A percentile compares a stretch with the other conserved stretches of the same genome.
These are phyloP conservation scores for Pogonus chalceus DNA, from an alignment of 1,140 invertebrate genomes.

Conservation along the genomic window DNA sequence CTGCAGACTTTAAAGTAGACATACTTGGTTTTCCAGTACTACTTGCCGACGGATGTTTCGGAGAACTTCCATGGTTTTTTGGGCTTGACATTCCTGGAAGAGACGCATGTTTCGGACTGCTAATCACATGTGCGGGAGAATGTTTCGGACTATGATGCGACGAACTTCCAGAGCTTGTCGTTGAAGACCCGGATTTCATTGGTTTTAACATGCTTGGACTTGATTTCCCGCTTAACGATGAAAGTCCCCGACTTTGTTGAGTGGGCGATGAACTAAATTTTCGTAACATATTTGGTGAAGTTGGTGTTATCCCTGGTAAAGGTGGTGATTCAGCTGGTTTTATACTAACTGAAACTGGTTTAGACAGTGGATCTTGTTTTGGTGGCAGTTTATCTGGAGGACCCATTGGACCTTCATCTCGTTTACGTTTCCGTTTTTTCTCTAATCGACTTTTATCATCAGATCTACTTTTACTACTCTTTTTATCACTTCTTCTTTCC, in stretches of 20 bases:
- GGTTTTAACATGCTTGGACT: conserved; percentile 47
- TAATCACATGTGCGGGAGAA: conserved; percentile 56
- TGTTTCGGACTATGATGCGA: conserved; percentile 63
- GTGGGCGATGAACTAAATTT: conserved; percentile 62
- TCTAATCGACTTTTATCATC: conserved; percentile 56
- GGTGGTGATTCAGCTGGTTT: conserved; percentile 59
- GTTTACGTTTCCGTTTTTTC: conserved; percentile 66
- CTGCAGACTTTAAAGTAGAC: conserved; percentile 72
- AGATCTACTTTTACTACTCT: conserved; percentile 48
- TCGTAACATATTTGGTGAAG: conserved; percentile 51
- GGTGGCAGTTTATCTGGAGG: conserved; percentile 69
- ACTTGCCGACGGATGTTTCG: conserved; percentile 57
- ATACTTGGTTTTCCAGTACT: conserved; percentile 80
- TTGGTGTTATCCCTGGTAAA: conserved; percentile 40
- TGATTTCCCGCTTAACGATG: conserved; percentile 38
- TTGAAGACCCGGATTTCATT: conserved; percentile 42
- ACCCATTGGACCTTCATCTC: conserved; percentile 67
- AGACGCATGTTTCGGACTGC: conserved; percentile 52
- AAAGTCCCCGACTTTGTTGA: conserved; percentile 39
- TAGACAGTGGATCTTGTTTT: conserved; percentile 60
- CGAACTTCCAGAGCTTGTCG: conserved; percentile 41
- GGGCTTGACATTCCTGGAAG: conserved; percentile 53
- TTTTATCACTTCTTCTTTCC: conserved; percentile 51
- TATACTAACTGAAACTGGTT: conserved; percentile 61
- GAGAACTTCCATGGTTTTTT: conserved; percentile 56